These are phyloP conservation scores for Cossypha dichroa DNA, from an alignment of 2,797 vertebrate genomes.

Conservation along the genomic window DNA sequence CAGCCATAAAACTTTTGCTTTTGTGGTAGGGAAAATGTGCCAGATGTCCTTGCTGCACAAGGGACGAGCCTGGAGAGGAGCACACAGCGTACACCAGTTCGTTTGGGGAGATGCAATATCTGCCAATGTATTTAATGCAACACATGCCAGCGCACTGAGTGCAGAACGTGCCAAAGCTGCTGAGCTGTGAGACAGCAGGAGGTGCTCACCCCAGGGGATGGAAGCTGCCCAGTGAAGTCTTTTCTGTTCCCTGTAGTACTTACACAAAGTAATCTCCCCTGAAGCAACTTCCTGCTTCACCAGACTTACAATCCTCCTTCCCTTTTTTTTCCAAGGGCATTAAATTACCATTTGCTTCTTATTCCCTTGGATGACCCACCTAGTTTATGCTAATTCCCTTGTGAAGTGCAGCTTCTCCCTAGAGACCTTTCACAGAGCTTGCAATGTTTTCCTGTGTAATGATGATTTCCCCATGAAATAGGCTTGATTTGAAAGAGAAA, in stretches of 20 bases:
- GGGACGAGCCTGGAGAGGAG: fast-evolving
- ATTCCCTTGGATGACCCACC: background rate
- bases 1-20: background rate
- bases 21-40: background rate
- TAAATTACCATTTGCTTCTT: background rate
- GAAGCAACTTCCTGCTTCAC: background rate
- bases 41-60: background rate
- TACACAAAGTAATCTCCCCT: background rate
- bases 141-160: background rate
- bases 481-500: background rate
- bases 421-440: background rate
- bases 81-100: fast-evolving
- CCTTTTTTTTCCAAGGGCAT: background rate
- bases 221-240: background rate
- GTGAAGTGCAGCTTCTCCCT: background rate
- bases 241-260: background rate
- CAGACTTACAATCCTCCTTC: background rate
- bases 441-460: background rate
- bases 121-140: background rate
- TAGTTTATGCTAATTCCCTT: background rate
- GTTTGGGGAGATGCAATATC: background rate
- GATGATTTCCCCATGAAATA: background rate
- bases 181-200: background rate
- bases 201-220: background rate
- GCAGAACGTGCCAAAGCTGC: background rate